Evolutionary conservation across 2,797 vertebrate species (phyloP).

Genomic region (Aselliscus stoliczkanus): DNA sequence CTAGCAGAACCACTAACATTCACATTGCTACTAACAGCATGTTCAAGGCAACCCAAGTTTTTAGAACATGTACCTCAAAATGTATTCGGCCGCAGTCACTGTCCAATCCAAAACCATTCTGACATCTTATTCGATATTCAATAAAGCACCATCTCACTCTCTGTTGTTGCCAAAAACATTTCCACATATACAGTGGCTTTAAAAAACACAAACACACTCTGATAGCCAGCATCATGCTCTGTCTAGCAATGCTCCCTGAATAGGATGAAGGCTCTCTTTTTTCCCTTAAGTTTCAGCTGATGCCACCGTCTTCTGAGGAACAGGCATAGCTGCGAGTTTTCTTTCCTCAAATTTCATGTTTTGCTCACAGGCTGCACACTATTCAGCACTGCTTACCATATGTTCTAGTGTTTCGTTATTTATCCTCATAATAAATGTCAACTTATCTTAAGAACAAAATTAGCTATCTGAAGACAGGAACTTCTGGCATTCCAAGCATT

Average conservation of each 20-base stretch:
- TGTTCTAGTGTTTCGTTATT: not conserved
- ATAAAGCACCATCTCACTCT: not conserved
- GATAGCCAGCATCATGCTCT: not conserved
- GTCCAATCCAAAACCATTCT: not conserved
- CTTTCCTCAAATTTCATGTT: not conserved
- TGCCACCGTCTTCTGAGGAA: not conserved
- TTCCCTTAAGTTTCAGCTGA: not conserved
- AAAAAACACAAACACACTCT: not conserved
- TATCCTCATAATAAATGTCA: not conserved
- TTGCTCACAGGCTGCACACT: not conserved
- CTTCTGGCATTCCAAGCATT: not conserved
- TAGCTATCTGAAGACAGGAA: not conserved
- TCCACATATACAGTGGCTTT: not conserved
- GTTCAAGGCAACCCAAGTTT: not conserved
- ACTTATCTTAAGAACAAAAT: not conserved
- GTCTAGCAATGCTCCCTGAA: not conserved
- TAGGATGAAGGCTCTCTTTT: not conserved
- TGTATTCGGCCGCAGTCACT: not conserved
- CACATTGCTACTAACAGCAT: not conserved
- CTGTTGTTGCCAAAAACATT: not conserved
- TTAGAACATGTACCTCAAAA: not conserved
- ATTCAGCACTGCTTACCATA: not conserved
- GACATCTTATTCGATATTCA: not conserved
- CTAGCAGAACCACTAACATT: not conserved
- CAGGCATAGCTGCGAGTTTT: not conserved